Evolutionary conservation across 2,113 vertebrate genomes (phyloP).

Genomic region (Caloenas nicobarica): DNA sequence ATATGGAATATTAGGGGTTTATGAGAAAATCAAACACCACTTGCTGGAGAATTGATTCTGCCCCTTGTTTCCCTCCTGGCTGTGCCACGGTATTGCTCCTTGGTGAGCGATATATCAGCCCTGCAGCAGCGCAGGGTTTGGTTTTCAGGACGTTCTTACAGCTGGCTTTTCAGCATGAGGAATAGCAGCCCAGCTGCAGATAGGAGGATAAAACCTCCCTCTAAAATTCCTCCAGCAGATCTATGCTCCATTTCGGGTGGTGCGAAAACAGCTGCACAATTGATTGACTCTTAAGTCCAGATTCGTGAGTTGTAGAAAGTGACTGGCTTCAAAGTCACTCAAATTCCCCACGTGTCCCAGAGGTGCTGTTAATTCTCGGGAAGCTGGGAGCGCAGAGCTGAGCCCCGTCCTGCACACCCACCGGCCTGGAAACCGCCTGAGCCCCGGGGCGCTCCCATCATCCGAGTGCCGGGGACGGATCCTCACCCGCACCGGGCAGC

Average conservation of each 20-base stretch:
- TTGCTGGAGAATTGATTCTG: slow-evolving; percentile 63
- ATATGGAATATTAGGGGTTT: slow-evolving; percentile 42
- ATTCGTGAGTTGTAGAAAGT: slow-evolving; percentile 31
- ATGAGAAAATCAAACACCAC: slow-evolving; percentile 65
- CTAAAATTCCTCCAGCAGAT: slow-evolving; percentile 39
- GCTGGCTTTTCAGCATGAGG: slow-evolving; percentile 27
- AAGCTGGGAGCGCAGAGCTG: neutral
- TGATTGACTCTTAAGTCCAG: slow-evolving; percentile 35
- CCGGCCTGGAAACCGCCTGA: neutral
- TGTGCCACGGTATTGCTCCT: neutral
- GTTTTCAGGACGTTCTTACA: neutral
- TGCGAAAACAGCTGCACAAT: slow-evolving; percentile 6
- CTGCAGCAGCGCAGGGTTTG: neutral
- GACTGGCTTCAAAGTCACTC: neutral
- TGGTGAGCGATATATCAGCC: neutral
- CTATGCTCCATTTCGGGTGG: slow-evolving; percentile 42
- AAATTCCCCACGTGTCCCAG: neutral
- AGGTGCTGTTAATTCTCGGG: neutral
- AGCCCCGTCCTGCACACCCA: neutral
- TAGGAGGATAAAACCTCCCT: slow-evolving; percentile 38
- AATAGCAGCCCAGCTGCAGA: slow-evolving; percentile 30
- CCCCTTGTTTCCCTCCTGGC: slow-evolving; percentile 8
- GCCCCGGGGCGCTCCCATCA: neutral
- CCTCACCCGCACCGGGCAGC: neutral
- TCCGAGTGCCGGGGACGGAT: neutral